Percentiles rank a stretch among this genome's conserved stretches.
These are phyloP conservation scores for Heteropelma amictum DNA, from an alignment of 2,888 invertebrate species.

Conservation along the genomic window DNA sequence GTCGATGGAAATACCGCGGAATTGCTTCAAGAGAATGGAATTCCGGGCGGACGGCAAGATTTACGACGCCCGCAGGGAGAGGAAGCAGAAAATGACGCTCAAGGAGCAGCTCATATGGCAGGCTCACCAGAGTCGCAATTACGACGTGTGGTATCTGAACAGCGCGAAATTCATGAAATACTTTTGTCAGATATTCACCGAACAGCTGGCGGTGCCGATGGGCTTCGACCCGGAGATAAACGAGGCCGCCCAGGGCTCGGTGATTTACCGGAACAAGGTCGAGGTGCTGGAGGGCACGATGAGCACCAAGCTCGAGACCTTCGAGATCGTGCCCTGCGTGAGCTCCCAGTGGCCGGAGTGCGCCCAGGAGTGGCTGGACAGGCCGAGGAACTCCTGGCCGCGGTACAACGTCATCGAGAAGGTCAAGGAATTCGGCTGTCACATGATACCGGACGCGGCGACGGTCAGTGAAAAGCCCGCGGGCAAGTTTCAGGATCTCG, in stretches of 20 bases:
- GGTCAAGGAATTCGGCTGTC: conserved; percentile 83
- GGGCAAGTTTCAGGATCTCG: conserved; percentile 83
- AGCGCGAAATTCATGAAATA: conserved; percentile 85
- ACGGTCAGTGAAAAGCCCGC: conserved; percentile 71
- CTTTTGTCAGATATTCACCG: conserved; percentile 83
- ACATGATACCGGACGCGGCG: conserved; percentile 86
- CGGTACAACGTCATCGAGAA: conserved; percentile 83
- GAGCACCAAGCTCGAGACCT: conserved; percentile 75
- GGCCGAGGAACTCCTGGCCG: conserved; percentile 85
- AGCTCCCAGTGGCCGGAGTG: conserved; percentile 86
- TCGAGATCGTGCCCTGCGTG: conserved; percentile 86
- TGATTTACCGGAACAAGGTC: conserved; percentile 82
- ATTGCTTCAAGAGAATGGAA: conserved; percentile 70
- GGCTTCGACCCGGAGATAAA: conserved; percentile 77
- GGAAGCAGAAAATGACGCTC: conserved; percentile 60
- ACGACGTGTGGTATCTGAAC: conserved; percentile 78
- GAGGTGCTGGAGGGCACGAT: conserved; percentile 74
- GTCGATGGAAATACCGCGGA: conserved; percentile 63
- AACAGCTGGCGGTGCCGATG: conserved; percentile 81
- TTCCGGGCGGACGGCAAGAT: conserved; percentile 66
- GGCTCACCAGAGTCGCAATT: conserved; percentile 65
- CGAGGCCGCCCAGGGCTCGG: conserved; percentile 82
- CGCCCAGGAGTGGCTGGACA: conserved; percentile 84
- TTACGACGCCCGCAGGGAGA: conserved; percentile 65
- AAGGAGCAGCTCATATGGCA: conserved; percentile 67